Evolutionary conservation across 2,888 invertebrate genomes (phyloP).

Genomic region (Synergus laeviventris): DNA sequence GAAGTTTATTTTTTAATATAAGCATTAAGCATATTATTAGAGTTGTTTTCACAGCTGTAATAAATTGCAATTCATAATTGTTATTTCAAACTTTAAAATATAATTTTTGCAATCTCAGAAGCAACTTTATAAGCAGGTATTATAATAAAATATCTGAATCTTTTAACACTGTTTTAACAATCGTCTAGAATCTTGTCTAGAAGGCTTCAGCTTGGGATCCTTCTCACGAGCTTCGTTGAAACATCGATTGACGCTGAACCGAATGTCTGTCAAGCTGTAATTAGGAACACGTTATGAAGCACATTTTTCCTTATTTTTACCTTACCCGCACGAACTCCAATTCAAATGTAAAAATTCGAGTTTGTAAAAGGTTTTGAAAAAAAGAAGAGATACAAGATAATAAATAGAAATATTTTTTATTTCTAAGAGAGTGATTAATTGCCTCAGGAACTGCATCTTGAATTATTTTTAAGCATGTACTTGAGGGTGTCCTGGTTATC

Average conservation of each 20-base stretch:
- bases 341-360: not conserved
- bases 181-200: slow-evolving; percentile 33
- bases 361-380: not conserved
- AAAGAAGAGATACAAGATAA: not conserved
- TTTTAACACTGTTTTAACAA: slow-evolving; percentile 16
- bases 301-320: not conserved
- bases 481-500: slow-evolving; percentile 26
- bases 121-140: not conserved
- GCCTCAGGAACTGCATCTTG: not conserved
- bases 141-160: not conserved
- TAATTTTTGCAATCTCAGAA: not conserved
- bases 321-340: not conserved
- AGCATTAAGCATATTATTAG: not conserved
- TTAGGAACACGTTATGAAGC: slow-evolving; percentile 58
- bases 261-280: slow-evolving; percentile 72
- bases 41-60: not conserved
- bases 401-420: not conserved
- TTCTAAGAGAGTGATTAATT: not conserved
- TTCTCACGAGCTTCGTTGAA: slow-evolving; percentile 33
- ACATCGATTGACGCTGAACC: slow-evolving; percentile 53
- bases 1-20: not conserved
- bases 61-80: not conserved
- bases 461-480: not conserved
- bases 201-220: slow-evolving; percentile 19
- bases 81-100: not conserved